These are phyloP conservation scores for Sibirionetta formosa DNA, from an alignment of 2,797 vertebrate genomes.

Conservation along the genomic window DNA sequence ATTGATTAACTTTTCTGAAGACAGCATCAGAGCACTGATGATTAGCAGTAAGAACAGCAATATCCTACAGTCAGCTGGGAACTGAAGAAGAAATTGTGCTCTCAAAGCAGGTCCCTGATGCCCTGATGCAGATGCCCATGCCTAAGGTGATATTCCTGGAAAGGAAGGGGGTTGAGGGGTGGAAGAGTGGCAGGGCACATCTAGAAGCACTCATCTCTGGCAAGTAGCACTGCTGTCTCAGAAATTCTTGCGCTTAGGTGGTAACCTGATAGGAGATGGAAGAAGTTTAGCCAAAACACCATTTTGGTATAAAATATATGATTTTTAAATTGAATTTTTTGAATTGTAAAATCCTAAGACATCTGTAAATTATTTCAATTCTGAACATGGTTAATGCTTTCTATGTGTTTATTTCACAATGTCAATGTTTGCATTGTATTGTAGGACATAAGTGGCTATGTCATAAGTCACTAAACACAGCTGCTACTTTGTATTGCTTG, in stretches of 20 bases:
- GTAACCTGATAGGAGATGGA: not conserved
- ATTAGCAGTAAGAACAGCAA: not conserved
- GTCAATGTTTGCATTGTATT: not conserved
- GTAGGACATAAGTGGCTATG: not conserved
- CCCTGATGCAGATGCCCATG: accelerated
- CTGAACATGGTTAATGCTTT: not conserved
- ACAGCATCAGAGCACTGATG: not conserved
- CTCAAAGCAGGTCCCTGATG: not conserved
- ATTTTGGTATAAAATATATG: not conserved
- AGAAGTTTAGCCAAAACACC: not conserved
- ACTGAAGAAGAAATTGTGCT: not conserved
- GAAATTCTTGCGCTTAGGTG: not conserved
- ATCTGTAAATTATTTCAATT: not conserved
- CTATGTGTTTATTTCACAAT: not conserved
- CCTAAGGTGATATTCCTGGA: not conserved
- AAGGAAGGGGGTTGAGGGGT: not conserved
- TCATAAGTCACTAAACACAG: not conserved
- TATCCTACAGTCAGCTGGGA: not conserved
- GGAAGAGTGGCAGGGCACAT: accelerated
- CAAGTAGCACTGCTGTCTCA: not conserved
- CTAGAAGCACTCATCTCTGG: not conserved
- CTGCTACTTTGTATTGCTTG: not conserved
- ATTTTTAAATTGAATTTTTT: not conserved
- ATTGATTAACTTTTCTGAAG: not conserved
- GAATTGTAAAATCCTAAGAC: not conserved